These are phyloP conservation scores for Proteles cristata DNA, from an alignment of 2,113 vertebrate species.

Conservation along the genomic window DNA sequence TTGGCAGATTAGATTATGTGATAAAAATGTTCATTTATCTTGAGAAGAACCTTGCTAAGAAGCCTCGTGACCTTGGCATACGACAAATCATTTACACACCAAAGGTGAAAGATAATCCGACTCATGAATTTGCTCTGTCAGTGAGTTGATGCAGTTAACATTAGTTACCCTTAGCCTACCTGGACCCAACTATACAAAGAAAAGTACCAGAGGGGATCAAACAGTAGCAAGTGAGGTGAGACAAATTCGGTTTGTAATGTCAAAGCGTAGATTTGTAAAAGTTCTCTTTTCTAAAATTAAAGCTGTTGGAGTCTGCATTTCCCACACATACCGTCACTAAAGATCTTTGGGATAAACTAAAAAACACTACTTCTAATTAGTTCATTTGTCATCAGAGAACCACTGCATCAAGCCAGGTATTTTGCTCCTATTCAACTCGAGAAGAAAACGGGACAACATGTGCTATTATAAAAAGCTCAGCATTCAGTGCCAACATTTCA, in stretches of 20 bases:
- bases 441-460: conserved; percentile 74
- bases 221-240: neutral
- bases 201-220: neutral
- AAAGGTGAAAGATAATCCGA: conserved; percentile 3
- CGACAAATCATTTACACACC: neutral
- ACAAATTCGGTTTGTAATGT: conserved; percentile 42
- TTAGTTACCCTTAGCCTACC: neutral
- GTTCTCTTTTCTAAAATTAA: conserved; percentile 59
- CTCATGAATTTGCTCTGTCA: neutral
- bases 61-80: neutral
- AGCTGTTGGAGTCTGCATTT: conserved; percentile 43
- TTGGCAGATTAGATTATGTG: neutral
- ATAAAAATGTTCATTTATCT: conserved; percentile 24
- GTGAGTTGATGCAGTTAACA: neutral
- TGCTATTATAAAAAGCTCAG: conserved; percentile 65
- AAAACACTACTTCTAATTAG: conserved; percentile 60
- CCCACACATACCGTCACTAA: conserved; percentile 58
- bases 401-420: conserved; percentile 66
- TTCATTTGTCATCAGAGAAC: conserved; percentile 72
- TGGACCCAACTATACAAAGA: neutral
- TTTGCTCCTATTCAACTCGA: conserved; percentile 50
- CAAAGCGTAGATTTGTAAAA: conserved; percentile 49
- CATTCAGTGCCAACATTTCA: conserved; percentile 66
- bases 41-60: conserved; percentile 14
- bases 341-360: conserved; percentile 47